A percentile compares a stretch with the other conserved stretches of the same genome.
These are phyloP conservation scores for Sarcophaga peregrina DNA, from an alignment of 1,140 invertebrate genomes.

Conservation along the genomic window DNA sequence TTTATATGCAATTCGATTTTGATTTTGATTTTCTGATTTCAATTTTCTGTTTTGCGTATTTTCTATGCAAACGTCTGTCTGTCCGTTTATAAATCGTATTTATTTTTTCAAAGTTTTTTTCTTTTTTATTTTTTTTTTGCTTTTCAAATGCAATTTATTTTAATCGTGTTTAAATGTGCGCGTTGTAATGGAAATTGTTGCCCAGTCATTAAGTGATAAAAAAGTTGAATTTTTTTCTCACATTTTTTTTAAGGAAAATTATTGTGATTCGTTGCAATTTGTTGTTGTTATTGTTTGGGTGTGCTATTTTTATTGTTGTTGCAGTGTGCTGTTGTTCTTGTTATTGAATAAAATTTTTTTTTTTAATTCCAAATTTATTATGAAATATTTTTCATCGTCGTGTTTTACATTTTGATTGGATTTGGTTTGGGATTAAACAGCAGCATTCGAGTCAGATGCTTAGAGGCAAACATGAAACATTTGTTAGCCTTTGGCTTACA, in stretches of 20 bases:
- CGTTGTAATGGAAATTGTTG: constrained; percentile 6
- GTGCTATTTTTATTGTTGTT: neutral
- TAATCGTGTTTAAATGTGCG: neutral
- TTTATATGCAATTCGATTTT: neutral
- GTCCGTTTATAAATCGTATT: too few species aligned
- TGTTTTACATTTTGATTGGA: too few species aligned
- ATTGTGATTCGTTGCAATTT: neutral
- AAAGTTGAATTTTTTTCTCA: too few species aligned
- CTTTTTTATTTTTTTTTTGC: too few species aligned
- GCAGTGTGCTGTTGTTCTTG: neutral
- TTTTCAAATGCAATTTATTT: neutral
- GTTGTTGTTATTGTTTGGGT: neutral
- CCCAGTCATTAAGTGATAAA: neutral
- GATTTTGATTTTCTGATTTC: neutral
- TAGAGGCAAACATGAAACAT: too few species aligned
- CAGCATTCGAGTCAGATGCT: too few species aligned
- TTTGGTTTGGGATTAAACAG: too few species aligned
- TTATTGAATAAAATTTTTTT: neutral
- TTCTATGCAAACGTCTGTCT: too few species aligned
- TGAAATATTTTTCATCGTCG: neutral
- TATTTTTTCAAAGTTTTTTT: too few species aligned
- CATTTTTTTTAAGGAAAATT: too few species aligned
- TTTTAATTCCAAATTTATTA: neutral
- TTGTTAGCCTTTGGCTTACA: too few species aligned
- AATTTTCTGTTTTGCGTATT: too few species aligned